Percentiles rank a stretch among this genome's conserved stretches.
Conservation (phyloP, 2,797 vertebrate genomes). For the Podargus strigoides region DNA sequence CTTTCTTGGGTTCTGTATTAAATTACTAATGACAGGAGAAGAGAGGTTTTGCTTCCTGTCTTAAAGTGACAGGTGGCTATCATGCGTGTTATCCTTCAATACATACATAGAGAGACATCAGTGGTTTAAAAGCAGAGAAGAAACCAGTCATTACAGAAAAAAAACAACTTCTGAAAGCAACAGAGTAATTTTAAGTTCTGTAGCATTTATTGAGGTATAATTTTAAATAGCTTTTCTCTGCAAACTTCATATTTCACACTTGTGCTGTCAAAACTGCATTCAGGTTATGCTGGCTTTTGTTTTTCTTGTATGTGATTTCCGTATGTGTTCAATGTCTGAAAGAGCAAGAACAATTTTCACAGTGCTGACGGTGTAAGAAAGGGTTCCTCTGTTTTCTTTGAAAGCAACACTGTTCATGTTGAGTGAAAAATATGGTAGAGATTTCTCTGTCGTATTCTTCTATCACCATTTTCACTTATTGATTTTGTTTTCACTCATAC, state of each 20-base stretch:
- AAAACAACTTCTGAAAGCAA: neutral
- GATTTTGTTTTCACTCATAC: neutral
- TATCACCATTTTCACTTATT: neutral
- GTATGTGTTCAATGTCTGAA: neutral
- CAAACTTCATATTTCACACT: neutral
- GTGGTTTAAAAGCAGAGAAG: neutral
- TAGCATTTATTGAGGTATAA: neutral
- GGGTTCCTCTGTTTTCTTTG: neutral
- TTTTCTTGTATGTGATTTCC: neutral
- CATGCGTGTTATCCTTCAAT: neutral
- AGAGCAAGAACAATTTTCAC: neutral
- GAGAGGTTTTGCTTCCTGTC: neutral
- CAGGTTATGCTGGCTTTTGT: neutral
- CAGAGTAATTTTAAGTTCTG: neutral
- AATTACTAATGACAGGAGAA: neutral
- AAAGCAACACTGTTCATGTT: neutral
- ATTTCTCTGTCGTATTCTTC: neutral
- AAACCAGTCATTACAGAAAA: neutral
- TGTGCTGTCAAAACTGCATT: neutral
- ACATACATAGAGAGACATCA: neutral
- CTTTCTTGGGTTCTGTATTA: neutral
- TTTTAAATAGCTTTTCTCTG: neutral
- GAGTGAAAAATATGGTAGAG: neutral
- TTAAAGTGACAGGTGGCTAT: neutral
- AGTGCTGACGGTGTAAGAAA: neutral